Evolutionary conservation across 2,888 invertebrate species (phyloP).

Genomic region (Liopterus haemorrhoidalis): DNA sequence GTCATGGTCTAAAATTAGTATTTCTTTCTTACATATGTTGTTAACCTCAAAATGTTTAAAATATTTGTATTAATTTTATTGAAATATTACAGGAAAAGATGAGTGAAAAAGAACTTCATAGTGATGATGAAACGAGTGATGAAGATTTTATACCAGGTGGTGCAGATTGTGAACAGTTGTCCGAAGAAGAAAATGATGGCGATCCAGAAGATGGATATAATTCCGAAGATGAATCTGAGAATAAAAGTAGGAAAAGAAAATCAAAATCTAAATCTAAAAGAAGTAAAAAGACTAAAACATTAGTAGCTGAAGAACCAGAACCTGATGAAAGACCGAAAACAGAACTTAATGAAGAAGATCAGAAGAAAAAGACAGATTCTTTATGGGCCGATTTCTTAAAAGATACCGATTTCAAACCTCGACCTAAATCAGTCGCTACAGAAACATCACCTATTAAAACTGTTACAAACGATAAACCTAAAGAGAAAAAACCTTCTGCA

Average conservation of each 20-base stretch:
- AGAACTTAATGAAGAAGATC: conserved; percentile 52
- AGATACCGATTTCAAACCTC: conserved; percentile 54
- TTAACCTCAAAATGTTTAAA: background rate
- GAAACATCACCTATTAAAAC: conserved; percentile 26
- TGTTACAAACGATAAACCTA: conserved; percentile 28
- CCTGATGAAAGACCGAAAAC: conserved; percentile 37
- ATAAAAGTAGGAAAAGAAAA: conserved; percentile 35
- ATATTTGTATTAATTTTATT: background rate
- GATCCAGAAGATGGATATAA: conserved; percentile 56
- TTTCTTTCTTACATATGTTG: too few relatives aligned
- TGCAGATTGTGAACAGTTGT: conserved; percentile 53
- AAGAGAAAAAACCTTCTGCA: conserved; percentile 32
- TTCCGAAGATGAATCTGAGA: conserved; percentile 47
- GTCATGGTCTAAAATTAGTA: too few relatives aligned
- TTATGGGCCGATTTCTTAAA: conserved; percentile 75
- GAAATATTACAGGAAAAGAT: conserved; percentile 31
- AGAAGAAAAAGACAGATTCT: conserved; percentile 67
- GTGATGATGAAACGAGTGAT: conserved; percentile 70
- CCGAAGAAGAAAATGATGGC: conserved; percentile 62
- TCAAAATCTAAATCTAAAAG: conserved; percentile 35
- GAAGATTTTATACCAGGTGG: conserved; percentile 69
- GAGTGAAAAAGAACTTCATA: conserved; percentile 48
- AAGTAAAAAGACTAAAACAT: conserved; percentile 31
- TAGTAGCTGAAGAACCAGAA: conserved; percentile 35
- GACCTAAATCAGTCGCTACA: conserved; percentile 28